Evolutionary conservation across 2,797 vertebrate genomes (phyloP).

Genomic region (Malurus leucopterus): DNA sequence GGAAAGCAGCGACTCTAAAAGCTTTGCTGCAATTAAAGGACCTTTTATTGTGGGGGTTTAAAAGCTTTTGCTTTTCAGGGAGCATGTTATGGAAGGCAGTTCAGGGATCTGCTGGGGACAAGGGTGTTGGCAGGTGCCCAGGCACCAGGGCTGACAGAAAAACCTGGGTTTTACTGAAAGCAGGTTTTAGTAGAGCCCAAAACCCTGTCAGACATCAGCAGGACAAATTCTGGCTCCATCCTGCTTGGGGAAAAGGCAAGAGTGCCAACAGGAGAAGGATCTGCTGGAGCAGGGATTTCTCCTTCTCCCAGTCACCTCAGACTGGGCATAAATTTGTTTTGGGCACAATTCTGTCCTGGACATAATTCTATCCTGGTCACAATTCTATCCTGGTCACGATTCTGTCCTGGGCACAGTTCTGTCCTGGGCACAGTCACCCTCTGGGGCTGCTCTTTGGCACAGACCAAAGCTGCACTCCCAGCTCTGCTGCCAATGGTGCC

Average conservation of each 20-base stretch:
- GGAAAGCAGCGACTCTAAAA: background rate
- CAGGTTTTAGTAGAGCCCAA: background rate
- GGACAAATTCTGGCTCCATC: background rate
- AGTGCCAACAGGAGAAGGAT: background rate
- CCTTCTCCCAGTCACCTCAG: background rate
- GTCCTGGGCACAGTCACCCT: too few species aligned
- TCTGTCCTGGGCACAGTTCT: background rate
- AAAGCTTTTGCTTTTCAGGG: constrained; percentile 5
- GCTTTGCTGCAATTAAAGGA: constrained; percentile 22
- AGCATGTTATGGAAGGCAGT: background rate
- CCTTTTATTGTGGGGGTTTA: background rate
- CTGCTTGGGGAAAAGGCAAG: background rate
- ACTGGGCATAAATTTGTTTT: background rate
- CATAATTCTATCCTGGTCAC: too few species aligned
- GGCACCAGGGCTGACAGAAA: background rate
- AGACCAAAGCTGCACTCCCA: background rate
- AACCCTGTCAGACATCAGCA: background rate
- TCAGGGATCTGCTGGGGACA: background rate
- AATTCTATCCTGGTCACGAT: background rate
- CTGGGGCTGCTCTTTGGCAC: background rate
- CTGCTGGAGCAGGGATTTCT: background rate
- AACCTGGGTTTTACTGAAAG: background rate
- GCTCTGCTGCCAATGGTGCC: background rate
- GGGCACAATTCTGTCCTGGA: background rate
- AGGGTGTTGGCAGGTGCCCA: background rate